Conservation (phyloP, 2,113 vertebrate genomes). For the Embiotoca jacksoni region DNA sequence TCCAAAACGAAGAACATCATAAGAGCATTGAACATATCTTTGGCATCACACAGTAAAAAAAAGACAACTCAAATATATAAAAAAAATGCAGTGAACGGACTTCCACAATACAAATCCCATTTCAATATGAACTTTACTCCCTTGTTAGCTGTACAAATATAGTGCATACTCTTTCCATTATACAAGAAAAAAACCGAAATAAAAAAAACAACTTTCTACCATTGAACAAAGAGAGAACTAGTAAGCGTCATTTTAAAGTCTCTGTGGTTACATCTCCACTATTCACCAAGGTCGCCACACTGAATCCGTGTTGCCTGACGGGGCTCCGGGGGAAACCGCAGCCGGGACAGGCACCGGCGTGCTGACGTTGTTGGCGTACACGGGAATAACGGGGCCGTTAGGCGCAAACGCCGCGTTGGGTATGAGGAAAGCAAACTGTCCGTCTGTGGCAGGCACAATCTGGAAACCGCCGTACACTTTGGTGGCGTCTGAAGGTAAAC, state of each 20-base stretch:
- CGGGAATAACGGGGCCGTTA: conserved; percentile 91
- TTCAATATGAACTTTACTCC: conserved; percentile 98
- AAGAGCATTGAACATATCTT: conserved; percentile 92
- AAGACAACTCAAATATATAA: conserved; percentile 86
- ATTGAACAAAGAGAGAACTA: conserved; percentile 73
- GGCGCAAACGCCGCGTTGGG: conserved; percentile 93
- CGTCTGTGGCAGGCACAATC: conserved; percentile 95
- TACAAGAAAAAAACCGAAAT: conserved; percentile 83
- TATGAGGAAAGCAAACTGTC: conserved; percentile 98
- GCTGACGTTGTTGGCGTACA: conserved; percentile 89
- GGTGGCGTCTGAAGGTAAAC: conserved; percentile 84
- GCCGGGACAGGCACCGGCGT: conserved; percentile 82
- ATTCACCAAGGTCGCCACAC: conserved; percentile 98
- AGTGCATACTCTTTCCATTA: conserved; percentile 90
- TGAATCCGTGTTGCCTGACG: conserved; percentile 91
- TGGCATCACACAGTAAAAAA: conserved; percentile 91
- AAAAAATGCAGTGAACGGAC: conserved; percentile 92
- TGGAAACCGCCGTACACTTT: conserved; percentile 97
- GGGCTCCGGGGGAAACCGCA: conserved; percentile 85
- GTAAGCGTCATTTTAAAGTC: conserved; percentile 78
- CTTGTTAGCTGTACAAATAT: conserved; percentile 93
- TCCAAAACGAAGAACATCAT: conserved; percentile 92
- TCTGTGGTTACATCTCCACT: conserved; percentile 24
- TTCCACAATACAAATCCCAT: conserved; percentile 95
- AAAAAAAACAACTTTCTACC: conserved; percentile 78